These are phyloP conservation scores for Aproaerema taeniolella DNA, from an alignment of 2,888 invertebrate genomes.

Conservation along the genomic window DNA sequence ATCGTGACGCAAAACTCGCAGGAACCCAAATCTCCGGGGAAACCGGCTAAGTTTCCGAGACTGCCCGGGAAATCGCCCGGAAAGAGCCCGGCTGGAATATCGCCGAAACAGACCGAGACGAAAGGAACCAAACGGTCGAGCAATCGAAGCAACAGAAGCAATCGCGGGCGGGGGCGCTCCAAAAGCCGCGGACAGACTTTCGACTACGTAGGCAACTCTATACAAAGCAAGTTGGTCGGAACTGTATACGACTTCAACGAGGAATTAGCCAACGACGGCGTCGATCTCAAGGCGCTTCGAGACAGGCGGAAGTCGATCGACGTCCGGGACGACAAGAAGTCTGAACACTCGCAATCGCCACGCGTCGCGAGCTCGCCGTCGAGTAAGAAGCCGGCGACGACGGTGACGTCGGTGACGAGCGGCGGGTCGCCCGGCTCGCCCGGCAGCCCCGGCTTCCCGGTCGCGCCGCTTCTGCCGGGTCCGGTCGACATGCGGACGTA, in stretches of 20 bases:
- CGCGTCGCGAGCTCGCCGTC: slow-evolving; percentile 73
- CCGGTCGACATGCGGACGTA: slow-evolving; percentile 95
- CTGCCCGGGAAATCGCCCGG: slow-evolving; percentile 83
- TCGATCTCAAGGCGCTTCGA: slow-evolving; percentile 86
- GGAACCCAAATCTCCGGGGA: slow-evolving; percentile 52
- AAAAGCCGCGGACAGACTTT: slow-evolving; percentile 60
- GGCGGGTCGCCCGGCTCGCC: slow-evolving; percentile 63
- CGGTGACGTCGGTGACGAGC: slow-evolving; percentile 62
- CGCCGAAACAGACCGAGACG: slow-evolving; percentile 79
- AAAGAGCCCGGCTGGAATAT: slow-evolving; percentile 81
- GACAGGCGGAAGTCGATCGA: slow-evolving; percentile 88
- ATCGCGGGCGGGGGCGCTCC: slow-evolving; percentile 69
- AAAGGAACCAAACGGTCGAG: slow-evolving; percentile 54
- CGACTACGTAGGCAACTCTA: slow-evolving; percentile 80
- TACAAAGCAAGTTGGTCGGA: slow-evolving; percentile 88
- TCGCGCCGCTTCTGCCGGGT: slow-evolving; percentile 87
- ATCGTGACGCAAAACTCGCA: slow-evolving; percentile 37
- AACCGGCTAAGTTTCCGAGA: slow-evolving; percentile 77
- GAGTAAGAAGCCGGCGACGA: slow-evolving; percentile 41
- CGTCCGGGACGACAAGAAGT: slow-evolving; percentile 76
- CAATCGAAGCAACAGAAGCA: slow-evolving; percentile 59
- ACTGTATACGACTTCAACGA: slow-evolving; percentile 94
- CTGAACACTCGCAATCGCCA: slow-evolving; percentile 76
- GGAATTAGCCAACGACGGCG: slow-evolving; percentile 85
- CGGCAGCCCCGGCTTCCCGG: slow-evolving; percentile 28